These are phyloP conservation scores for Pseudomyrmex cubaensis DNA, from an alignment of 1,140 invertebrate genomes.

Conservation along the genomic window DNA sequence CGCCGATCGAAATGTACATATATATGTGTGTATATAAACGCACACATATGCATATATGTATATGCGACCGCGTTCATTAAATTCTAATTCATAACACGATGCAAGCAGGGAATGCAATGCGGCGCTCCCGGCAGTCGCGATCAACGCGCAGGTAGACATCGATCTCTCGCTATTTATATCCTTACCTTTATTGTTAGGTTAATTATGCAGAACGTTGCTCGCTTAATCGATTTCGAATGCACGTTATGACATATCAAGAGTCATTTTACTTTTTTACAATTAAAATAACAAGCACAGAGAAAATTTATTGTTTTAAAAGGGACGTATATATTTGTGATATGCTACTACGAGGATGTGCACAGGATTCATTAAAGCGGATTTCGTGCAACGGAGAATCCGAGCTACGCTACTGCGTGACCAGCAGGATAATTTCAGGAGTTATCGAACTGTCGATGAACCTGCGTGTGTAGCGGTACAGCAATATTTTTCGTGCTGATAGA, in stretches of 20 bases:
- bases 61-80: slow-evolving; percentile 51
- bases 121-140: neutral
- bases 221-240: neutral
- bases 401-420: neutral
- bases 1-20: neutral
- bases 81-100: slow-evolving; percentile 65
- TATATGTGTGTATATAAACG: too few relatives aligned
- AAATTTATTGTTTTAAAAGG: too few relatives aligned
- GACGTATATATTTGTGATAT: neutral
- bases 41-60: too few relatives aligned
- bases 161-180: slow-evolving; percentile 23
- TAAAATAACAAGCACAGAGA: too few relatives aligned
- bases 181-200: neutral
- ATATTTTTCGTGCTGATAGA: slow-evolving; percentile 18
- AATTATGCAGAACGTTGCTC: neutral
- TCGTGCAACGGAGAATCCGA: slow-evolving; percentile 3
- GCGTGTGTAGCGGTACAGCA: neutral
- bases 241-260: neutral
- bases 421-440: slow-evolving; percentile 13
- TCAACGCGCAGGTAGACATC: neutral
- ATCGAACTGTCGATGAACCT: slow-evolving; percentile 23
- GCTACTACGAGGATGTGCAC: neutral
- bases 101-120: slow-evolving; percentile 11
- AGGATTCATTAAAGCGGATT: neutral
- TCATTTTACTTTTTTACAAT: too few relatives aligned